Base-by-base conservation (phyloP, 2,113 vertebrate species). In the Aphelocoma coerulescens region DNA sequence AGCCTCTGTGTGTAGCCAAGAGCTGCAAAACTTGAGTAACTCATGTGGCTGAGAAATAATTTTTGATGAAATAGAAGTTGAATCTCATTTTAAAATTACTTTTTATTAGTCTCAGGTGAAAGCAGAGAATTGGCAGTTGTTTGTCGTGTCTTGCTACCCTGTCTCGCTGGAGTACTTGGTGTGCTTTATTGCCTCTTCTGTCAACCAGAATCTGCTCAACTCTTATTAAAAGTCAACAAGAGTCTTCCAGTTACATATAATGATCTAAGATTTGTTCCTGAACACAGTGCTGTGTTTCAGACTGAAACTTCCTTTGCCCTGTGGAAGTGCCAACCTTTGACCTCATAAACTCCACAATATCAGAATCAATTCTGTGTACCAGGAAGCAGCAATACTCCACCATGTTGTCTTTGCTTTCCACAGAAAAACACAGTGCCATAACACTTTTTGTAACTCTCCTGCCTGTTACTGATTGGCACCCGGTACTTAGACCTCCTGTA, bases 101-200 rank as follows among this genome's bases (percentile, higher is more conserved):
- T 82, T 83, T 93, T 91, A 91, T 84, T 93, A 86, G 75, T 92
- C 65, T 94, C 48, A 57, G 32, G 79, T 91, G 88, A 86, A 96
- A 90, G 55, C 22, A 93, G 51, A 78, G 78, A 88, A 51, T 23
- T 91, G 43, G 59, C 80, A 37, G 58, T 62, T 89, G 23, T 37
- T 82, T 48, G 55, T 32, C 48, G 26, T 69, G 13, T 85, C 63
- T 83, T 83, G 35, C 46, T 80, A 48, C 44, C 3, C 27, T 61
- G 43, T 76, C 78, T 92, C 18, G 0, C 14, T 77, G 3, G 23
- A 77, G 9, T 20, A 33, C 28, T 73, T 73, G 18, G 9, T 68
- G n/a, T 13, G 28, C 6, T 80, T 92, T 84, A 54, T 66, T 66
- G 51, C 35, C 44, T 82, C 21, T 68, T 85, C 51, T 49, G 41